Percentiles rank a stretch among this genome's conserved stretches.
Conservation (phyloP, 2,888 invertebrate genomes). For the Emesis furor region DNA sequence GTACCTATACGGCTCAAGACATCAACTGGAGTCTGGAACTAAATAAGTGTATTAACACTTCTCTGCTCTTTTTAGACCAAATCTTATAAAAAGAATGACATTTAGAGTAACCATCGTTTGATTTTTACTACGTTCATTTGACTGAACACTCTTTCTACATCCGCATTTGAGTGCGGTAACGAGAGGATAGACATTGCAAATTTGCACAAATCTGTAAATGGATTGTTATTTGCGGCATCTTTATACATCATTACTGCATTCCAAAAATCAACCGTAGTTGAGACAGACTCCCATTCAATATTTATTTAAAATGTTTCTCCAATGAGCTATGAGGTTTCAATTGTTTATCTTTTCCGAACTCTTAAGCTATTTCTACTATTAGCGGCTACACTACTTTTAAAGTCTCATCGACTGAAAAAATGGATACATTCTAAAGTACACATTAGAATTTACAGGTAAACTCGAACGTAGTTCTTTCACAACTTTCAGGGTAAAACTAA, state of each 20-base stretch:
- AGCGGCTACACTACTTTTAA: no score
- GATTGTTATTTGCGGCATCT: no score
- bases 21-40: background rate
- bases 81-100: conserved; percentile 18
- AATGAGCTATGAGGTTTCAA: no score
- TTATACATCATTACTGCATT: no score
- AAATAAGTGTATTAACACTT: conserved; percentile 16
- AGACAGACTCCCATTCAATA: no score
- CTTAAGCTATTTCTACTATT: background rate
- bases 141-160: conserved; percentile 71
- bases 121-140: conserved; percentile 70
- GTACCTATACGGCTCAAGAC: background rate
- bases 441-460: background rate
- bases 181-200: conserved; percentile 4
- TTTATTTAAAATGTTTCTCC: no score
- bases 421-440: background rate
- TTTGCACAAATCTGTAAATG: no score
- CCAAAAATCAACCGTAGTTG: no score
- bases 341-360: no score
- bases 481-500: conserved; percentile 33
- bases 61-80: conserved; percentile 12
- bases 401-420: no score
- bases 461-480: background rate
- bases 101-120: conserved; percentile 58
- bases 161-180: conserved; percentile 69